Evolutionary conservation across 2,888 invertebrate genomes (phyloP), one percentile per base, ranked within the genome.

Genomic region (Heliconius ethilla): DNA sequence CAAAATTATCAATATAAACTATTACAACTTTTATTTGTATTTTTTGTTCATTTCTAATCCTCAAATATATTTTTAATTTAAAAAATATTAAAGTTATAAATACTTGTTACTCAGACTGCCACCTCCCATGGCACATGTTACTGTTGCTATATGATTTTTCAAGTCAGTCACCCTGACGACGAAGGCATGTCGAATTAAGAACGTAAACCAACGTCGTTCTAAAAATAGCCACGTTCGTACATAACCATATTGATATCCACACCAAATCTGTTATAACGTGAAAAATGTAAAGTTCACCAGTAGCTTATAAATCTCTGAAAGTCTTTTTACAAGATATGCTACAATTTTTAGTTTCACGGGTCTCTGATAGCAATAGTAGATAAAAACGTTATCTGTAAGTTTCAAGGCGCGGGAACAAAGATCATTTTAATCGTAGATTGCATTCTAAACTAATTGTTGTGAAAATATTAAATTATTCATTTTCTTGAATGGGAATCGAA

Each of bases 181-280:
- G 77, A 93, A 89, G 2, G 84, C 82, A 76, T 94, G 93, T 2
- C 87, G 83, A 29, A 94, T 91, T 6, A 92, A 88, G 80, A 94
- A 94, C 0, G 91, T 84, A 11, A 93, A 74, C 91, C 92, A 94
- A 69, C 91, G 87, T 40, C 89, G 86, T 80, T 93, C 87, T 62
- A 93, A 82, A 82, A 90, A 91, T 79, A 87, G 89, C 92, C 92
- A 94, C 2, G 90, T 90, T 62, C 93, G 85, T 40, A 92, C 93
- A 92, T 92, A 94, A n/a, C 88, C 86, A 67, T 82, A 85, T 62
- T 89, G 85, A 63, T 73, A 51, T 40, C 90, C 92, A 76, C 86
- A 88, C 87, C 87, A 88, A 75, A 94, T 86, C 94, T 93, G 74
- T 27, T 75, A 74, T 37, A 75, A 11, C n/a, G 29, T 63, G 13